Percentiles rank a stretch among this genome's conserved stretches.
Evolutionary conservation across 2,888 invertebrate genomes (phyloP).

Genomic region (Zaprionus obscuricornis): DNA sequence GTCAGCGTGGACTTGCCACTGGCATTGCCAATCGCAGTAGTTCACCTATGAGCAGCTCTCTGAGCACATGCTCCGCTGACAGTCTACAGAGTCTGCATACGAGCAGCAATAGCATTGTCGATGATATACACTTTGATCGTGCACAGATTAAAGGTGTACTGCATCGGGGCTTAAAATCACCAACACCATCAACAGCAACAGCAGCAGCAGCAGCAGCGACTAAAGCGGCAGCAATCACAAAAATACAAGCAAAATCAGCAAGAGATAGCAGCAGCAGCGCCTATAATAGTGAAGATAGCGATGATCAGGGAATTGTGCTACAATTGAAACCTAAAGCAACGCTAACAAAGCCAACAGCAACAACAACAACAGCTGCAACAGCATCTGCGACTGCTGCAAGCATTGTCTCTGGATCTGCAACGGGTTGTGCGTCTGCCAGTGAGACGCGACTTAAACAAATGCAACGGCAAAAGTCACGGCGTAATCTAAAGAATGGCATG

Average conservation of each 20-base stretch:
- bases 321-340: conserved; percentile 44
- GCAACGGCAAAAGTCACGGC: conserved; percentile 84
- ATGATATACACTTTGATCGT: conserved; percentile 84
- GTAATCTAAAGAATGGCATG: conserved; percentile 84
- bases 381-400: not conserved
- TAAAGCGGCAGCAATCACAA: not conserved
- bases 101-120: conserved; percentile 80
- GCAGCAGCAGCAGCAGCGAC: conserved; percentile 14
- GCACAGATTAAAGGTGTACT: conserved; percentile 80
- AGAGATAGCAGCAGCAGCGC: conserved; percentile 48
- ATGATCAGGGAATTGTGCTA: conserved; percentile 65
- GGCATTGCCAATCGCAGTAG: conserved; percentile 85
- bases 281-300: conserved; percentile 66
- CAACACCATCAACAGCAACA: conserved; percentile 45
- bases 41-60: conserved; percentile 90
- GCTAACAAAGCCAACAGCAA: conserved; percentile 13
- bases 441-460: conserved; percentile 84
- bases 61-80: conserved; percentile 86
- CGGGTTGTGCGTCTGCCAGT: conserved; percentile 59
- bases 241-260: conserved; percentile 7
- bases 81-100: conserved; percentile 87
- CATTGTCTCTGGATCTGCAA: conserved; percentile 78
- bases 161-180: conserved; percentile 75
- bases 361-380: conserved; percentile 15
- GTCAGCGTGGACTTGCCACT: conserved; percentile 85